Base-by-base conservation (phyloP, 2,888 invertebrate genomes). In the Tetragnatha montana region DNA sequence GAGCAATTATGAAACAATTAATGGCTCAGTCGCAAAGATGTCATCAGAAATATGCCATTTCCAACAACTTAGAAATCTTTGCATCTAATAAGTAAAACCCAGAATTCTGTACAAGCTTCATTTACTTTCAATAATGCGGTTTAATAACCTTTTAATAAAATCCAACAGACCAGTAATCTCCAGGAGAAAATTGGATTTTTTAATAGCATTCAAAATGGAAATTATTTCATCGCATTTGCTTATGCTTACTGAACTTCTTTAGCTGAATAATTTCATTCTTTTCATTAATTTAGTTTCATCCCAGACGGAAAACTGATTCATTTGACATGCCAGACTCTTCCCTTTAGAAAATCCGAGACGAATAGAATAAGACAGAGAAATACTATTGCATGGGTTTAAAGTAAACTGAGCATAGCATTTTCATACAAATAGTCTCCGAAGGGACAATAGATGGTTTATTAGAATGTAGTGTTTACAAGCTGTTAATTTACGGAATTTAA, bases 151-250 rank as follows among this genome's bases (percentile, higher is more conserved):
- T 60, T 60, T 60, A 60, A 60, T 60, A 60, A 60, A 60, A 60
- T 76, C 76, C 50, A 50, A 50, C 49, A 50, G 50, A 76, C 50
- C 17, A 60, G 10, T 60, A 12, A 76, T 76, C 50, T 76, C 76
- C 49, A 19, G 14, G 19, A 76, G 50, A 76, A 50, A 76, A n/a
- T 76, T 76, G 19, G 50, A 50, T 76, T 50, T 50, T 49, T 50
- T 76, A 76, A 60, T 76, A 49, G 17, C 76, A 76, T 76, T 76
- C 21, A 76, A 50, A 50, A 49, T 49, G 76, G 21, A 76, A 76
- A 50, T 50, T 76, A 76, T 76, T 50, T 76, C 76, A 50, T 14
- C 35, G 19, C 49, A 19, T 76, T 76, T 35, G 35, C 35, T 35
- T 35, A 76, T 6, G 49, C n/a, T 49, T 19, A 4, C 60, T 60